Conservation (phyloP, 2,888 invertebrate genomes). For the Amphipyra tragopoginis region DNA sequence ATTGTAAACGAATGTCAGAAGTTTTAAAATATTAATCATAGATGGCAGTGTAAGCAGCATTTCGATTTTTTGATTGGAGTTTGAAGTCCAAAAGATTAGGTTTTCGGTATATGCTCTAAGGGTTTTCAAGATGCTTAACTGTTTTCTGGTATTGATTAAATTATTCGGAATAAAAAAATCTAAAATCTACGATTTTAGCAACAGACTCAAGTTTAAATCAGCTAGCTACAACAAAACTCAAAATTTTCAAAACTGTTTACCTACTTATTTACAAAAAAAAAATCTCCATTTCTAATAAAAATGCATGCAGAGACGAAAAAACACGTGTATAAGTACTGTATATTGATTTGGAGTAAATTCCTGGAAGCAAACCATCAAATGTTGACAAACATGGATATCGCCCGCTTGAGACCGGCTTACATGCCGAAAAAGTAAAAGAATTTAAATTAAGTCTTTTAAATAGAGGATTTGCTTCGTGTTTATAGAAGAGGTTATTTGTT, state of each 20-base stretch:
- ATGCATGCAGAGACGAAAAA: slow-evolving; percentile 13
- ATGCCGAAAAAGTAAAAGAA: slow-evolving; percentile 37
- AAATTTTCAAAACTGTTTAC: too few species aligned
- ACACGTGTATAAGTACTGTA: slow-evolving; percentile 27
- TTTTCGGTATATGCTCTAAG: too few species aligned
- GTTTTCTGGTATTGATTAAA: too few species aligned
- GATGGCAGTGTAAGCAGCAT: slow-evolving; percentile 21
- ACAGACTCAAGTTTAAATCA: too few species aligned
- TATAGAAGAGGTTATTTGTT: too few species aligned
- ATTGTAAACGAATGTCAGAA: not conserved
- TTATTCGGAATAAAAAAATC: too few species aligned
- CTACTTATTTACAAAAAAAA: not conserved
- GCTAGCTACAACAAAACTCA: not conserved
- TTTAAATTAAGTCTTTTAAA: too few species aligned
- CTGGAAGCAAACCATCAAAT: slow-evolving; percentile 51
- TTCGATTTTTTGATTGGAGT: too few species aligned
- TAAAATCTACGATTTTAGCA: too few species aligned
- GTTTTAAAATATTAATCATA: not conserved
- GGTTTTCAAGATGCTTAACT: too few species aligned
- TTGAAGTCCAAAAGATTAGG: too few species aligned
- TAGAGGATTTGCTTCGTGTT: too few species aligned
- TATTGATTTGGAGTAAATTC: slow-evolving; percentile 69
- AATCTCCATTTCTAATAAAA: not conserved
- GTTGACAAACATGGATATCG: slow-evolving; percentile 57
- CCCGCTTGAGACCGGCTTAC: slow-evolving; percentile 27